Conservation (phyloP, 64 coral and sea anemone genomes). For the Pocillopora damicornis region DNA sequence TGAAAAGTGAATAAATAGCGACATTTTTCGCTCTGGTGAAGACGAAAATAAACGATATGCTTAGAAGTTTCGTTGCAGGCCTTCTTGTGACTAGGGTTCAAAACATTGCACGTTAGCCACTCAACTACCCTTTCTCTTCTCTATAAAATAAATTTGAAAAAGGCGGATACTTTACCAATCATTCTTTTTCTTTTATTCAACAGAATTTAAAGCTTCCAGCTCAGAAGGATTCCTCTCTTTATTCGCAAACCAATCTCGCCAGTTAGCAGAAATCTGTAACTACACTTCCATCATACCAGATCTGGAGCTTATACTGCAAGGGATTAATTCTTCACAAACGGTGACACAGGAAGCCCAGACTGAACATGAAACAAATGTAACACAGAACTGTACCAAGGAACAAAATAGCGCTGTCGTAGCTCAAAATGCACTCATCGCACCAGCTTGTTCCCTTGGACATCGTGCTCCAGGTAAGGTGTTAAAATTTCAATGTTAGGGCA, state of each 20-base stretch:
- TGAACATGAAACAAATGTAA: background rate
- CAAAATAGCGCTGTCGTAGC: background rate
- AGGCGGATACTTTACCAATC: background rate
- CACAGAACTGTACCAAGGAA: constrained; percentile 5
- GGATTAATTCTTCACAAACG: background rate
- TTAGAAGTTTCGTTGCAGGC: too few relatives aligned
- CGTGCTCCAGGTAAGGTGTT: constrained; percentile 19
- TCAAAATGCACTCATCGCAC: background rate
- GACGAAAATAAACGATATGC: too few relatives aligned
- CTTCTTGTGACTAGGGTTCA: too few relatives aligned
- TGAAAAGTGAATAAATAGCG: too few relatives aligned
- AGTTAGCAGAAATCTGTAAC: constrained; percentile 4
- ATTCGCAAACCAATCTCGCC: background rate
- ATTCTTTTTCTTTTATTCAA: background rate
- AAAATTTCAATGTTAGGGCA: too few relatives aligned
- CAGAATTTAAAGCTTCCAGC: background rate
- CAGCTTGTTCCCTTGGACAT: background rate
- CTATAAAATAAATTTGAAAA: too few relatives aligned
- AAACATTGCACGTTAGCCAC: too few relatives aligned
- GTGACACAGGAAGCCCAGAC: background rate
- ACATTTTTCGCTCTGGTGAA: too few relatives aligned
- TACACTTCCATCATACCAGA: constrained; percentile 9
- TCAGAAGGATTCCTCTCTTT: background rate
- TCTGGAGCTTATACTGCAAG: background rate
- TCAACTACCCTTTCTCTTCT: too few relatives aligned